Evolutionary conservation across 2,888 invertebrate species (phyloP).

Genomic region (Thymelicus acteon): DNA sequence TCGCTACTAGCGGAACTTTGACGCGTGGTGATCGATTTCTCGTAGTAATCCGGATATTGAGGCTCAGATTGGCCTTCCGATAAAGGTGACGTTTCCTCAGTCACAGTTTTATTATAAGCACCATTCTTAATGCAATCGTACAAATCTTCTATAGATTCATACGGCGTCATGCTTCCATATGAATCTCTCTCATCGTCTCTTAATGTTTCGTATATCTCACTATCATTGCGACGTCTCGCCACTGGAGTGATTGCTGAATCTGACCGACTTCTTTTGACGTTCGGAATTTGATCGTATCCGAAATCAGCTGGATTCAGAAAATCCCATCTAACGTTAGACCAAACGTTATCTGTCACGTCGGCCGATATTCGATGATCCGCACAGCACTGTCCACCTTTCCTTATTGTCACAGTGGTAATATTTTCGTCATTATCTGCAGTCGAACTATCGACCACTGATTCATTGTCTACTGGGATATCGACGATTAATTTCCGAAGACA

Average conservation of each 20-base stretch:
- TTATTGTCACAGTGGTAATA: conserved; percentile 72
- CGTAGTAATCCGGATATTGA: conserved; percentile 74
- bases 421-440: conserved; percentile 69
- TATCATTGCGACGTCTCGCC: conserved; percentile 62
- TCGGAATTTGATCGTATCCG: conserved; percentile 76
- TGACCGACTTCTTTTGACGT: conserved; percentile 76
- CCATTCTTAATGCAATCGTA: conserved; percentile 80
- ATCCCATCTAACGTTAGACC: conserved; percentile 80
- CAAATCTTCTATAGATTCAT: conserved; percentile 80
- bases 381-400: conserved; percentile 73
- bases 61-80: conserved; percentile 76
- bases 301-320: conserved; percentile 77
- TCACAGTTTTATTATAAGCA: conserved; percentile 69
- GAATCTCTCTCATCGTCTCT: conserved; percentile 71
- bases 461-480: conserved; percentile 73
- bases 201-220: conserved; percentile 74
- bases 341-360: conserved; percentile 75
- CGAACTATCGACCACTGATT: conserved; percentile 66
- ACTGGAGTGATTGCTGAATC: conserved; percentile 77
- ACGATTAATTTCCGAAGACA: conserved; percentile 72
- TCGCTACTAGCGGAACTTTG: conserved; percentile 79
- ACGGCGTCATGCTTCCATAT: conserved; percentile 78
- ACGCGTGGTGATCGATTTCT: conserved; percentile 70
- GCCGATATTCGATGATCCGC: conserved; percentile 79
- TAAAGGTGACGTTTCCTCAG: conserved; percentile 74